Base-by-base conservation (phyloP, 2,888 invertebrate genomes). In the Apotomis capreana region DNA sequence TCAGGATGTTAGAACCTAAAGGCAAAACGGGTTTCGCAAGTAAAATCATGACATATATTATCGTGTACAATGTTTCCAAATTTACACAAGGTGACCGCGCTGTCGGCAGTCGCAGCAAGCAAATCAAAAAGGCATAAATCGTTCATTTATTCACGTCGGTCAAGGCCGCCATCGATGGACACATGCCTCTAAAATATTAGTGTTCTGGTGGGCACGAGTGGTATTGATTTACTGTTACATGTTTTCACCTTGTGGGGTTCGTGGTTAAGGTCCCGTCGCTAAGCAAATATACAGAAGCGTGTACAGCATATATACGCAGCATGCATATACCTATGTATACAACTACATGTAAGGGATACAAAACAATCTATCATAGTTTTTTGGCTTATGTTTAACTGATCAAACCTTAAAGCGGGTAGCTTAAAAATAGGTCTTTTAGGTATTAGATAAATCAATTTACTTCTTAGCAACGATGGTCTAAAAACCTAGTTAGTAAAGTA, bases 81-180 rank as follows among this genome's bases (percentile, higher is more conserved):
- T n/a, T 36, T 54, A 46, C 5, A n/a, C 4, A 61, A 63, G 49
- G 46, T 57, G 46, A 49, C 62, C 57, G 12, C 15, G 40, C 46
- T 6, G 40, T 6, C 40, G 40, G 40, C 57, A 51, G n/a, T 49
- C 26, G 26, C 40, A n/a, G 49, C 44, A 68, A 73, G 68, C 74
- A 73, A 76, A 75, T 74, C 71, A 75, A 76, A 76, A 69, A 74
- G 70, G 65, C 72, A 75, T 72, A 73, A 76, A 77, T 69, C 65
- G 67, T 69, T 77, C 63, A 73, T 70, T 76, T 75, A 78, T 76
- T 76, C 70, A 75, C 52, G 8, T 55, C 74, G 76, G 79, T 76
- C 77, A 79, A 79, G 79, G 78, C 68, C 75, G 67, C 13, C 12
- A 4, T 12, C 6, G 60, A 54, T 49, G 55, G 58, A 61, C 71